A percentile compares a stretch with the other conserved stretches of the same genome.
Evolutionary conservation across 2,888 invertebrate genomes (phyloP).

Genomic region (Monochamus alternatus): DNA sequence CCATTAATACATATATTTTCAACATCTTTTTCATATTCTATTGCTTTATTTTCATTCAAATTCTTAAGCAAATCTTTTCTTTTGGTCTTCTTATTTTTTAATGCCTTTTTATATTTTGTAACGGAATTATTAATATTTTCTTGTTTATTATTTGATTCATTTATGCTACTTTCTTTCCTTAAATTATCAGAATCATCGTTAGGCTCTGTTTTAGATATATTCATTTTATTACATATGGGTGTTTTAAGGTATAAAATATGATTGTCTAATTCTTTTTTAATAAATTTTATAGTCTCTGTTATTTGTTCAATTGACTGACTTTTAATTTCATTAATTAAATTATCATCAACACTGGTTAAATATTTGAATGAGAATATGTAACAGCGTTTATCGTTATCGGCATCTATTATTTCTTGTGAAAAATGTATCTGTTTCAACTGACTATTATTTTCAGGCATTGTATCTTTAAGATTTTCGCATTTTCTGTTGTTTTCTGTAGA

Average conservation of each 20-base stretch:
- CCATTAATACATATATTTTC: not conserved
- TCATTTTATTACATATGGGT: constrained; percentile 3
- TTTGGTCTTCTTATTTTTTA: not conserved
- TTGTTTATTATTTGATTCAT: not conserved
- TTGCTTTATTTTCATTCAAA: not conserved
- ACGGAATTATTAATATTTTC: not conserved
- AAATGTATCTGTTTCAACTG: constrained; percentile 2
- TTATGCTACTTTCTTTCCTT: not conserved
- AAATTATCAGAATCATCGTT: not conserved
- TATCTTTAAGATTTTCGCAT: constrained; percentile 31
- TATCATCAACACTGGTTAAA: constrained; percentile 32
- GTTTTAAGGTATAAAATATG: constrained; percentile 35
- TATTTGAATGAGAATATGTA: constrained; percentile 43
- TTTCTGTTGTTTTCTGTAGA: constrained; percentile 12
- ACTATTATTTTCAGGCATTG: not conserved
- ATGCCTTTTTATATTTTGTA: not conserved
- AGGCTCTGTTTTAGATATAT: not conserved
- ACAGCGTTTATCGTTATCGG: constrained; percentile 9
- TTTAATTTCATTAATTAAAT: constrained; percentile 18
- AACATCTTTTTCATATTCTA: not conserved
- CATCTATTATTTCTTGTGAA: constrained; percentile 12
- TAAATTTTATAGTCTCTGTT: constrained; percentile 23
- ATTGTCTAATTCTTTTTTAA: constrained; percentile 33
- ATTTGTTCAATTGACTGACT: constrained; percentile 27
- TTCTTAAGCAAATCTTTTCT: not conserved